Evolutionary conservation across 2,888 invertebrate species (phyloP).

Genomic region (Chirona hameri): DNA sequence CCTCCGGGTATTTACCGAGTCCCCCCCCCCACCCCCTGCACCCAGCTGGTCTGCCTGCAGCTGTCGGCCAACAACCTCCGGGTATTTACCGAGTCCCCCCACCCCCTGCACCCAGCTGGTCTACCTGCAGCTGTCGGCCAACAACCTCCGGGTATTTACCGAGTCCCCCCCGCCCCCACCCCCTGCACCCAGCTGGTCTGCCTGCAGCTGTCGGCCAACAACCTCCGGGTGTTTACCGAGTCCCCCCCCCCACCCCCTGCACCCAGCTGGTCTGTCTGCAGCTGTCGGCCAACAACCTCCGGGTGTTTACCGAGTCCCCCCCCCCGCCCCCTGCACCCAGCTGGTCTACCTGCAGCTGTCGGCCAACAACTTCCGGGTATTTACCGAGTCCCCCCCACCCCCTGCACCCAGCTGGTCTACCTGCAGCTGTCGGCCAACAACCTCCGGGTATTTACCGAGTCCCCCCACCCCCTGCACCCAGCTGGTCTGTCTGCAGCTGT

Average conservation of each 20-base stretch:
- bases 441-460: no score
- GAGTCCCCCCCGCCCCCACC: neutral
- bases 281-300: no score
- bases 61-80: no score
- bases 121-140: conserved; percentile 42
- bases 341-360: conserved; percentile 41
- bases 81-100: conserved; percentile 47
- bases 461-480: conserved; percentile 67
- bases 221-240: neutral
- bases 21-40: no score
- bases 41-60: neutral
- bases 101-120: conserved; percentile 60
- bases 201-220: conserved; percentile 41
- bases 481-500: conserved; percentile 43
- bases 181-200: conserved; percentile 36
- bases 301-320: neutral
- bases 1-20: conserved; percentile 36
- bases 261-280: no score
- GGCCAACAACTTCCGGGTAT: conserved; percentile 39
- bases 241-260: no score
- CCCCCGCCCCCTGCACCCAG: neutral
- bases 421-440: no score
- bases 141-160: conserved; percentile 38
- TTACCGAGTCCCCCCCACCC: no score
- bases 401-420: neutral